Conservation (phyloP, 2,888 invertebrate genomes). For the Melanophora roralis region DNA sequence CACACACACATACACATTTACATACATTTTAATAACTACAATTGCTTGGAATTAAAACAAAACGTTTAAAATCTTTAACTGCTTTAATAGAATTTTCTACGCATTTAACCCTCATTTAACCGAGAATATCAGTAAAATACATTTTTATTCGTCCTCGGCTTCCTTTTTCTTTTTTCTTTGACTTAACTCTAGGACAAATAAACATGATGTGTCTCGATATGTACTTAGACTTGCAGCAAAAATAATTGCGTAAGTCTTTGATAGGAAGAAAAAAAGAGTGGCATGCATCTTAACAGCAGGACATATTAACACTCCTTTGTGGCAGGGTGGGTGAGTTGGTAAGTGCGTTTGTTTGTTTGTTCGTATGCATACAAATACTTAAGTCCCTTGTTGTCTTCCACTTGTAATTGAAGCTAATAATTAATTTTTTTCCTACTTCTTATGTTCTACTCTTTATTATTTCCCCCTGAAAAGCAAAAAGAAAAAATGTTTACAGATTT, state of each 20-base stretch:
- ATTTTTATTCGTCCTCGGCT: no score
- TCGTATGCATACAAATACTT: constrained; percentile 12
- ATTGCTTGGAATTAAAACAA: constrained; percentile 44
- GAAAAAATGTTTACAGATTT: not conserved
- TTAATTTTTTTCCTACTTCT: not conserved
- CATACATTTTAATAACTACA: constrained; percentile 22
- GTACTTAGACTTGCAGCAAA: not conserved
- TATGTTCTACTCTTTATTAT: not conserved
- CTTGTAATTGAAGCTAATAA: constrained; percentile 50
- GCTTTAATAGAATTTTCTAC: constrained; percentile 29
- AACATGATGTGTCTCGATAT: constrained; percentile 9
- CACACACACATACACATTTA: no score
- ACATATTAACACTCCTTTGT: not conserved
- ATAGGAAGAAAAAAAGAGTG: not conserved
- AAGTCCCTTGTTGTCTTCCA: constrained; percentile 30
- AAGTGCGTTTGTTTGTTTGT: constrained; percentile 12
- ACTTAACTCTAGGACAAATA: not conserved
- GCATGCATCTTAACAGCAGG: constrained; percentile 28
- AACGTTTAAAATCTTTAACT: constrained; percentile 25
- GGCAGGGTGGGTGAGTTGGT: not conserved
- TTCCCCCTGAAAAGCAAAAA: constrained; percentile 14
- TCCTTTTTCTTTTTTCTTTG: no score
- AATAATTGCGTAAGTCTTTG: not conserved
- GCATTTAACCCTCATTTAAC: constrained; percentile 55
- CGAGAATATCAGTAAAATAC: not conserved